A percentile compares a stretch with the other conserved stretches of the same genome.
Evolutionary conservation across 2,888 invertebrate species (phyloP).

Genomic region (Lycocerus yunnanus): DNA sequence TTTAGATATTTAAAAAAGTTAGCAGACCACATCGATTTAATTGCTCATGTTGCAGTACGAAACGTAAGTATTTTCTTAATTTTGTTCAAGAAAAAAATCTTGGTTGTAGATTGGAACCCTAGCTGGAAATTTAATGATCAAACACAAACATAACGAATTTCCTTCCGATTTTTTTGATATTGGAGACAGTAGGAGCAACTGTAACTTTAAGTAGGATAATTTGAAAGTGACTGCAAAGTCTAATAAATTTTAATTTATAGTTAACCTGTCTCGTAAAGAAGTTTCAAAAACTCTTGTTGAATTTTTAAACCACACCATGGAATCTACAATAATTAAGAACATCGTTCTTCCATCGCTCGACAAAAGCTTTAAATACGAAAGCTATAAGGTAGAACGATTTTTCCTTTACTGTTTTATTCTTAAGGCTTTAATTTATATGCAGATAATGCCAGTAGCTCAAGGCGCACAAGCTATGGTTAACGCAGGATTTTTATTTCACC

Average conservation of each 20-base stretch:
- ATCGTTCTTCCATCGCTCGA: slow-evolving; percentile 58
- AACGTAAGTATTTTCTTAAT: slow-evolving; percentile 62
- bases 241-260: not conserved
- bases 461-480: slow-evolving; percentile 76
- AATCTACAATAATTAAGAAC: slow-evolving; percentile 55
- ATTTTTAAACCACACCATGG: slow-evolving; percentile 57
- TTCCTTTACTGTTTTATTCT: not conserved
- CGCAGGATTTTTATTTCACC: slow-evolving; percentile 69
- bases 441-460: slow-evolving; percentile 73
- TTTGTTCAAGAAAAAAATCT: not conserved
- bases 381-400: slow-evolving; percentile 44
- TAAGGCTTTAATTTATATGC: too few relatives aligned
- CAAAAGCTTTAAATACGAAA: slow-evolving; percentile 44
- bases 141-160: slow-evolving; percentile 69
- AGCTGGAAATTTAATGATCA: slow-evolving; percentile 73
- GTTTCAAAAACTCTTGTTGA: slow-evolving; percentile 33
- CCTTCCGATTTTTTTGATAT: slow-evolving; percentile 74
- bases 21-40: slow-evolving; percentile 67
- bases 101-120: slow-evolving; percentile 65
- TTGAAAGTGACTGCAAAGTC: not conserved
- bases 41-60: slow-evolving; percentile 73
- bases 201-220: slow-evolving; percentile 48
- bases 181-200: slow-evolving; percentile 64
- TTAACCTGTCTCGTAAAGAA: not conserved
- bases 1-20: slow-evolving; percentile 65